A percentile compares a stretch with the other conserved stretches of the same genome.
phyloP scores from a whole-genome alignment of 2,797 vertebrate species.

The Macropodus opercularis region DNA sequence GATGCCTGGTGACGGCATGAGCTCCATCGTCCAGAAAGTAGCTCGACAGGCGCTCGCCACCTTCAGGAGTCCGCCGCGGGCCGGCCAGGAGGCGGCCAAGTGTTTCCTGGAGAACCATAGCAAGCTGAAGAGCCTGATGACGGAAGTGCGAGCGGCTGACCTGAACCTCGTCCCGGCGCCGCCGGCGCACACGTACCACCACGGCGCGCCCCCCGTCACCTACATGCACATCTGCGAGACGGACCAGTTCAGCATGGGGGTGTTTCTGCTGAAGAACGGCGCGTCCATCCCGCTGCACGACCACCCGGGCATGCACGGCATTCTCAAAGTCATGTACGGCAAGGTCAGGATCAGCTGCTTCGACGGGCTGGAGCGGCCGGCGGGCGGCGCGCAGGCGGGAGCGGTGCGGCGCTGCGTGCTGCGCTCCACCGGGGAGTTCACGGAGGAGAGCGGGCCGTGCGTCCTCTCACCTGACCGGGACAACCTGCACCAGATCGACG shows the following conservation, averaged over 20 bases:
- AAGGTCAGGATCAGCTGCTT: slow-evolving; percentile 91
- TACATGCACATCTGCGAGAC: slow-evolving; percentile 98
- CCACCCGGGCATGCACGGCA: slow-evolving; percentile 95
- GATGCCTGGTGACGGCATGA: slow-evolving; percentile 90
- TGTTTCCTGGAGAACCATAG: slow-evolving; percentile 84
- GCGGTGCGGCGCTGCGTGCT: slow-evolving; percentile 79
- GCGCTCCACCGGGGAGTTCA: slow-evolving; percentile 86
- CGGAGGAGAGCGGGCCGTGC: slow-evolving; percentile 85
- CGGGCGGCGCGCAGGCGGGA: slow-evolving; percentile 31
- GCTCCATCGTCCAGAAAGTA: slow-evolving; percentile 89
- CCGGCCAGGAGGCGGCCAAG: slow-evolving; percentile 65
- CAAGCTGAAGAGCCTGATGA: slow-evolving; percentile 84
- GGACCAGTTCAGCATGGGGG: slow-evolving; percentile 92
- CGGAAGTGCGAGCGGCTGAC: slow-evolving; percentile 87
- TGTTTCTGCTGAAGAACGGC: slow-evolving; percentile 90
- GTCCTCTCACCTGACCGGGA: slow-evolving; percentile 87
- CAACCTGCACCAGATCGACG: slow-evolving; percentile 95
- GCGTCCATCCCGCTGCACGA: slow-evolving; percentile 94
- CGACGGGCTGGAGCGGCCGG: slow-evolving; percentile 81
- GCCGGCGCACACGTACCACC: slow-evolving; percentile 39
- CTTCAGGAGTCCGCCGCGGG: slow-evolving; percentile 76
- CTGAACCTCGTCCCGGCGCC: slow-evolving; percentile 81
- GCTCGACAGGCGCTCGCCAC: slow-evolving; percentile 90
- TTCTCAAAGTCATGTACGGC: slow-evolving; percentile 94
- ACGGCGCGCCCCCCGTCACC: slow-evolving; percentile 87